A percentile compares a stretch with the other conserved stretches of the same genome.
Conservation (phyloP, 2,797 vertebrate genomes). For the Myiothlypis coronata region DNA sequence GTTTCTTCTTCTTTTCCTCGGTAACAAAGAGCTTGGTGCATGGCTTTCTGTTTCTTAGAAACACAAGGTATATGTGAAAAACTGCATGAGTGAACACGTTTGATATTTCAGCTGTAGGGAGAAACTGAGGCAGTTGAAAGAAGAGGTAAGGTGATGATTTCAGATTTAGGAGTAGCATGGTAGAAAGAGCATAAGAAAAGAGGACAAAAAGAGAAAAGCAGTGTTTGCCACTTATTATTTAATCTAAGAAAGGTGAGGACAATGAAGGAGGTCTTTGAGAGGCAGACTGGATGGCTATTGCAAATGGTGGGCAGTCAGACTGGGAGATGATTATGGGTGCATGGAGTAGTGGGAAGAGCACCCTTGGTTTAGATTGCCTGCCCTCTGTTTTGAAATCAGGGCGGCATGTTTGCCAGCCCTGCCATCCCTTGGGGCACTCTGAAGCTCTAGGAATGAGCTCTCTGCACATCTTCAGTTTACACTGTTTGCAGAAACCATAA, state of each 20-base stretch:
- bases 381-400: background rate
- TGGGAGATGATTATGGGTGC: background rate
- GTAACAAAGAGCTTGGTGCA: too few species aligned
- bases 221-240: background rate
- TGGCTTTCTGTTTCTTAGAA: too few species aligned
- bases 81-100: too few species aligned
- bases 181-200: too few species aligned
- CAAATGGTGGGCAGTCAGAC: background rate
- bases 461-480: slow-evolving; percentile 56
- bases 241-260: background rate
- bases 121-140: too few species aligned
- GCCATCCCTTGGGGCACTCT: background rate
- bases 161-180: too few species aligned
- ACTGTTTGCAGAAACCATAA: slow-evolving; percentile 50
- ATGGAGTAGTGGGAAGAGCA: background rate
- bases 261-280: background rate
- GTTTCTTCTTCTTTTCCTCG: too few species aligned
- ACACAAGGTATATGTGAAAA: too few species aligned
- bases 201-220: background rate
- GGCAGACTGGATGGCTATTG: background rate
- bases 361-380: background rate
- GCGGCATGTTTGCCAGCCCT: background rate
- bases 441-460: slow-evolving; percentile 7
- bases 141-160: too few species aligned
- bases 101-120: too few species aligned